Conservation (phyloP, 1,140 invertebrate species). For the Agrypnia vestita region DNA sequence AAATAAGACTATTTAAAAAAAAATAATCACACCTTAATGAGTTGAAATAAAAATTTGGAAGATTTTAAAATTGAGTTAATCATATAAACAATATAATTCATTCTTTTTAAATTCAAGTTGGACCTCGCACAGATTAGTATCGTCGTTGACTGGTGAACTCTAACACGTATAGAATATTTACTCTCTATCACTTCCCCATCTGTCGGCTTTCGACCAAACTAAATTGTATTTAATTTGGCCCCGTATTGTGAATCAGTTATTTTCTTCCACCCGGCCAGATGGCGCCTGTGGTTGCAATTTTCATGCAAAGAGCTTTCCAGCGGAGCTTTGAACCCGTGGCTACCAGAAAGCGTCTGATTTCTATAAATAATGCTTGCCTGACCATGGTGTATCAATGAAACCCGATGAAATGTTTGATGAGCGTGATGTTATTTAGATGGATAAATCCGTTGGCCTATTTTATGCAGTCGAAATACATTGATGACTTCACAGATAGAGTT, state of each 20-base stretch:
- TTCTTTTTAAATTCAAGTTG: too few species aligned
- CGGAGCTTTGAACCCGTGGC: background rate
- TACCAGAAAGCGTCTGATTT: background rate
- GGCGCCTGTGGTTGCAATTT: slow-evolving; percentile 10
- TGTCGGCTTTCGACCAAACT: background rate
- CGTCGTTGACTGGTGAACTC: too few species aligned
- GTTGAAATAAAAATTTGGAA: too few species aligned
- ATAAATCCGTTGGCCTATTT: slow-evolving; percentile 27
- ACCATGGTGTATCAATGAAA: slow-evolving; percentile 30
- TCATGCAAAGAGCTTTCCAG: background rate
- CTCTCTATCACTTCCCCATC: background rate
- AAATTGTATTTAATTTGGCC: too few species aligned
- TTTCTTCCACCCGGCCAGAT: background rate
- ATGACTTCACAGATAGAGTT: too few species aligned
- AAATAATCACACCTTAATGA: too few species aligned
- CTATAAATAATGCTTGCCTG: slow-evolving; percentile 8
- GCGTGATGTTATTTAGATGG: slow-evolving; percentile 9
- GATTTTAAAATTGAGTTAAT: too few species aligned
- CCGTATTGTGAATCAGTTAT: too few species aligned
- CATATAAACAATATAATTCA: too few species aligned
- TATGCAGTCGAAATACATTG: background rate
- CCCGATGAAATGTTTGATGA: slow-evolving; percentile 29
- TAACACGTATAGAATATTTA: too few species aligned
- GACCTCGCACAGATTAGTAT: too few species aligned
- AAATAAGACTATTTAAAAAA: too few species aligned